Conservation (phyloP, 1,140 invertebrate species). For the Drosophila mojavensis region DNA sequence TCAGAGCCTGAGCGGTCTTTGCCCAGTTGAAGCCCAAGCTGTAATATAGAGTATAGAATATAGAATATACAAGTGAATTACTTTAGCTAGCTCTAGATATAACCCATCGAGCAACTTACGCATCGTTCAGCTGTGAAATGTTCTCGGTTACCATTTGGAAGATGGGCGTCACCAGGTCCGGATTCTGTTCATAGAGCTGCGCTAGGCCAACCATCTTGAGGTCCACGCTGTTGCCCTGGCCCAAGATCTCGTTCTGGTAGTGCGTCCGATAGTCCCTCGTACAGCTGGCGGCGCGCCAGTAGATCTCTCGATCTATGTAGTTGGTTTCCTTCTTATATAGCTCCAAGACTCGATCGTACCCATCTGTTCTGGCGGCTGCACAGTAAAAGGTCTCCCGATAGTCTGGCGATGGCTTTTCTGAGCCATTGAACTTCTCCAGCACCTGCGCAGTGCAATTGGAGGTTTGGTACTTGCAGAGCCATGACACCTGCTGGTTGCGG, state of each 20-base stretch:
- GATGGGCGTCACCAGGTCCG: slow-evolving; percentile 75
- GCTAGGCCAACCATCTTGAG: slow-evolving; percentile 71
- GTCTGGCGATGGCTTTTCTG: slow-evolving; percentile 83
- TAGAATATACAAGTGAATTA: neutral
- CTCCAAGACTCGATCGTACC: slow-evolving; percentile 22
- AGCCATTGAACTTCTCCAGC: slow-evolving; percentile 16
- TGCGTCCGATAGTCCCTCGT: slow-evolving; percentile 29
- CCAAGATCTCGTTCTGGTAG: slow-evolving; percentile 51
- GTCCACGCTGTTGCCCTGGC: neutral
- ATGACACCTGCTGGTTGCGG: slow-evolving; percentile 80
- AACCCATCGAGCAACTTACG: slow-evolving; percentile 47
- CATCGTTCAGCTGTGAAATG: slow-evolving; percentile 37
- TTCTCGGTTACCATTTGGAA: slow-evolving; percentile 55
- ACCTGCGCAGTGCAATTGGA: slow-evolving; percentile 82
- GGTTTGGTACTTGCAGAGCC: slow-evolving; percentile 85
- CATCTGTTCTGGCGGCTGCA: slow-evolving; percentile 84
- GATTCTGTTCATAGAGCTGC: slow-evolving; percentile 82
- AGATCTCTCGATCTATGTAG: slow-evolving; percentile 40
- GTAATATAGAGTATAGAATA: neutral
- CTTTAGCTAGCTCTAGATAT: neutral
- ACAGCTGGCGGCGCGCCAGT: slow-evolving; percentile 61
- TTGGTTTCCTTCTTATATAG: slow-evolving; percentile 35
- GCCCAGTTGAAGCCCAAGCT: slow-evolving; percentile 73
- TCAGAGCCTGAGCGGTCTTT: slow-evolving; percentile 78
- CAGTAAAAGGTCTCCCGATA: slow-evolving; percentile 86